Evolutionary conservation across 2,888 invertebrate species (phyloP), one percentile per base, ranked within the genome.

Genomic region (Panopea generosa): DNA sequence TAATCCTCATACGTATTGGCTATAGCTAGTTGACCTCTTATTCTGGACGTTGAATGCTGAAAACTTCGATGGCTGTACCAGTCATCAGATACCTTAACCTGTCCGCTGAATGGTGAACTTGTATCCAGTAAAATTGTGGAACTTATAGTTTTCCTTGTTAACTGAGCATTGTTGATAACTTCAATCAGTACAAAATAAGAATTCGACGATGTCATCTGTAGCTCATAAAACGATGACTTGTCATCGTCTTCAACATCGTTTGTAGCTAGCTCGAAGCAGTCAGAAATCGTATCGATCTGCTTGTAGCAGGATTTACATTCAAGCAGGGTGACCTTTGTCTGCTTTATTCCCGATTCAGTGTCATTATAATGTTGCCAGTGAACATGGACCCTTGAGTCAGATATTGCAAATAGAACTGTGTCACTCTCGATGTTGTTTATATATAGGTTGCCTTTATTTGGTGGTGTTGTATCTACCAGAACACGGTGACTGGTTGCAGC

Each of bases 401-500:
- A 63, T 33, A 47, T 45, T 26, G 74, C 70, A 55, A 62, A 78
- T 3, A 67, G 20, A n/a, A 70, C 65, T 1, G 45, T 59, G 11
- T 55, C 22, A 38, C 67, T 70, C 27, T 24, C 11, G 14, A 78
- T 56, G 20, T 60, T 49, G 33, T 78, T 78, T 1, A 78, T 67
- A 43, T 59, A 67, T 4, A 83, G 18, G 4, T 55, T 18, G 1
- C 82, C 80, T 7, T 53, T 45, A 3, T 11, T 18, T 26, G 86
- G 86, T 2, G 84, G 77, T 9, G 86, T 82, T 1, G 69, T 78
- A 59, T 86, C 86, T 3, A 86, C 66, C 1, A 66, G 71, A 11
- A 86, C 52, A 6, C 74, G 52, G 6, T 61, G 55, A 14, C 77
- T 76, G 26, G 69, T 66, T 0, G 76, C 57, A 1, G 66, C 76